Evolutionary conservation across 2,888 invertebrate species (phyloP), one percentile per base, ranked within the genome.

Genomic region (Saturnia pavonia): DNA sequence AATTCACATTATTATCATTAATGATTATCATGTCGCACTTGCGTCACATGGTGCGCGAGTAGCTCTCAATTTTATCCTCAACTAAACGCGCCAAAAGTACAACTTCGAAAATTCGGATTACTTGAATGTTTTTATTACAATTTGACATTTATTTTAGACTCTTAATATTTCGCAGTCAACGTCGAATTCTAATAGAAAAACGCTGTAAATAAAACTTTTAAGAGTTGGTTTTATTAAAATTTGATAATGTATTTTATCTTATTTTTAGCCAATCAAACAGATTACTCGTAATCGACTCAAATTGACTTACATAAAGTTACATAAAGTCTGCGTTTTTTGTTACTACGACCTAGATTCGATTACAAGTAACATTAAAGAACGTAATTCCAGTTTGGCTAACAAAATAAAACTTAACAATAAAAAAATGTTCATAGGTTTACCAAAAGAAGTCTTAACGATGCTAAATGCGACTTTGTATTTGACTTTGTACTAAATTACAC

Each of bases 401-500:
- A 16, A 48, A 48, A 48, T 48, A 48, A 48, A n/a, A 48, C 48
- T 19, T n/a, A 48, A 48, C 48, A 48, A 48, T 48, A 48, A 48
- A 19, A n/a, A 48, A 48, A 48, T n/a, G 54, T n/a, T 22, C 22
- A 54, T 54, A 54, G n/a, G 9, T 54, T n/a, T 54, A 54, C 22
- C 8, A 22, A 54, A 54, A 54, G 8, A 54, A 54, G 54, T 54
- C 54, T 54, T 54, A 54, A n/a, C 22, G 54, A 54, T 54, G 19
- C 22, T 9, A 22, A 54, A 54, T 54, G 22, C 11, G 54, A 54
- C 54, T 54, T 54, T 54, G 54, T 54, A 22, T 54, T 54, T 54
- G 54, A 54, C 54, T 54, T 54, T 54, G 11, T 54, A n/a, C 54
- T 54, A 54, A 54, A 54, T 54, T 54, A 54, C 54, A 54, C 54